Percentiles rank a stretch among this genome's conserved stretches.
These are phyloP conservation scores for Conus ventricosus DNA, from an alignment of 1,140 invertebrate species.

Conservation along the genomic window DNA sequence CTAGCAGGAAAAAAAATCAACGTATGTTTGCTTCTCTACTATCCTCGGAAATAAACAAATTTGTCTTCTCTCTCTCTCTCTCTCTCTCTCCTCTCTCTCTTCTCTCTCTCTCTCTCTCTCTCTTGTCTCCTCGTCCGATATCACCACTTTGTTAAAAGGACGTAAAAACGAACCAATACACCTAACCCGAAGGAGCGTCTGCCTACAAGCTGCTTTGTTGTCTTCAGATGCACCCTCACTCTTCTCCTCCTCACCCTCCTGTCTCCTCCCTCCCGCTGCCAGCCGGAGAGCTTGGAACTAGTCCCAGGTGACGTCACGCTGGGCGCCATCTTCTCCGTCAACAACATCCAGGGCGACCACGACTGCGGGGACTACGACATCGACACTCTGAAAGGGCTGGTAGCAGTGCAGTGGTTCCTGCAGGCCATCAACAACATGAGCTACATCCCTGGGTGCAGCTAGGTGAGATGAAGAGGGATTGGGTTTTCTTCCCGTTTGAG, in stretches of 20 bases:
- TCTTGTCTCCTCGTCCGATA: no score
- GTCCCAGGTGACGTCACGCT: neutral
- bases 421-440: neutral
- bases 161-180: no score
- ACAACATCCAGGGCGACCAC: neutral
- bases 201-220: no score
- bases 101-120: no score
- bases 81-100: no score
- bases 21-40: no score
- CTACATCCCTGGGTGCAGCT: slow-evolving; percentile 25
- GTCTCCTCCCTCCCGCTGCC: neutral
- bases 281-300: neutral
- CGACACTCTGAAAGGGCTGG: neutral
- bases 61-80: no score
- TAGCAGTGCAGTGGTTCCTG: slow-evolving; percentile 28
- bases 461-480: neutral
- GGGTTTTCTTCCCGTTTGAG: no score
- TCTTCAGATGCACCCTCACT: neutral
- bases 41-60: no score
- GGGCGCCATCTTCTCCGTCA: slow-evolving; percentile 14
- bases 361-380: slow-evolving; percentile 12
- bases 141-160: no score
- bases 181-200: no score
- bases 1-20: no score
- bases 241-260: neutral